Evolutionary conservation across 2,888 invertebrate genomes (phyloP), one percentile per base, ranked within the genome.

Genomic region (Deilephila elpenor): DNA sequence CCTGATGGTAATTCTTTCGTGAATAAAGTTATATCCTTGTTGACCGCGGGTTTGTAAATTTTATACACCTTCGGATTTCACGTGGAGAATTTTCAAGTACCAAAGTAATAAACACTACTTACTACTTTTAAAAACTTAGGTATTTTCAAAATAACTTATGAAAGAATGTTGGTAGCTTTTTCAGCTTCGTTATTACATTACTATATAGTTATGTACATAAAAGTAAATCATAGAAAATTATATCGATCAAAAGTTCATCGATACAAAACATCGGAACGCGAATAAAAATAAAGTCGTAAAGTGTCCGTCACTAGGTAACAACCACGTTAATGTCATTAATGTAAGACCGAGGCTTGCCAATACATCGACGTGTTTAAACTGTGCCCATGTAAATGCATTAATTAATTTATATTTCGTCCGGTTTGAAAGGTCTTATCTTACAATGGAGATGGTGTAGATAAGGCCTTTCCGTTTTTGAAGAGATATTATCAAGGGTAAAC

Each of bases 321-420:
- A 82, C 82, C 85, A 83, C 88, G 88, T 85, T 94, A 94, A 94
- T 94, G 90, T 86, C 89, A 94, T 94, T 94, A 94, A 89, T 87
- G 91, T 93, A 92, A 91, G 92, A 89, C 90, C 83, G 82, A 82
- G 86, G 87, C 78, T 83, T 83, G 83, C 81, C 88, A 81, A 84
- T 87, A 86, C 86, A 87, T 88, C 88, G 87, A 89, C 90, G 88
- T 88, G 88, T 88, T 89, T 89, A 87, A 88, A 87, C 89, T 90
- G 80, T 85, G 84, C 80, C 79, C 83, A 82, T 83, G 61, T 61
- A 71, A 53, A 61, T 73, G 70, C 71, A 71, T 61, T 73, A 73
- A 73, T 73, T 73, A 73, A 71, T 73, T 73, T 61, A 60, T 44
- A 29, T 59, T 56, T 17, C 44, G 20, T 51, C 14, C 67, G 5